These are phyloP conservation scores for Gasterosteus aculeatus DNA, from an alignment of 2,113 vertebrate genomes.

Conservation along the genomic window DNA sequence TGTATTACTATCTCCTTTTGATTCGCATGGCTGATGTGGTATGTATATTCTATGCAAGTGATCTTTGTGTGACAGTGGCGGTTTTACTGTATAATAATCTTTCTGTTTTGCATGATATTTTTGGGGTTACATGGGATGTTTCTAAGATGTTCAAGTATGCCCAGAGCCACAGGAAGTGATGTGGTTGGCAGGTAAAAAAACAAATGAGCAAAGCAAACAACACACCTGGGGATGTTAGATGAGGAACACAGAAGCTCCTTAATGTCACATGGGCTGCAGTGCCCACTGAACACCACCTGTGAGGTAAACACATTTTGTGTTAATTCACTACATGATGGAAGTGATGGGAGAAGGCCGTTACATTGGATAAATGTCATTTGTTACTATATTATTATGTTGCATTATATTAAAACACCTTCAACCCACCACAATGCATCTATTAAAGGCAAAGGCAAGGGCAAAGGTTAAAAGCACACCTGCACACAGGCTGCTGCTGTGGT, in stretches of 20 bases:
- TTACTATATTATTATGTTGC: not conserved
- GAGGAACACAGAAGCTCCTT: constrained; percentile 84
- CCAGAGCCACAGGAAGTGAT: not conserved
- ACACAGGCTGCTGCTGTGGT: constrained; percentile 41
- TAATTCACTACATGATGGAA: not conserved
- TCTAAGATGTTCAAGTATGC: not conserved
- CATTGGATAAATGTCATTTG: not conserved
- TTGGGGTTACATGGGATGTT: not conserved
- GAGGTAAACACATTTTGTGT: constrained; percentile 17
- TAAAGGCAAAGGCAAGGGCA: no score
- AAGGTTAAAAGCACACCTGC: constrained; percentile 35
- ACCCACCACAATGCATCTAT: not conserved
- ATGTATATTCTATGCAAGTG: not conserved
- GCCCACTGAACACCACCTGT: constrained; percentile 83
- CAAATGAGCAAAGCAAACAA: not conserved
- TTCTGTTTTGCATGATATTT: not conserved
- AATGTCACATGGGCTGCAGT: constrained; percentile 85
- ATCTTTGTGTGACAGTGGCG: not conserved
- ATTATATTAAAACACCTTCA: constrained; percentile 2
- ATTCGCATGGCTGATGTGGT: not conserved
- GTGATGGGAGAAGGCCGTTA: not conserved
- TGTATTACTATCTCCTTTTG: constrained; percentile 7
- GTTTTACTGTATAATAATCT: not conserved
- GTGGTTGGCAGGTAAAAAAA: not conserved
- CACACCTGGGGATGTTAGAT: constrained; percentile 82